Percentiles rank a stretch among this genome's conserved stretches.
Conservation (phyloP, 2,797 vertebrate genomes). For the Typhlichthys eigenmanni region DNA sequence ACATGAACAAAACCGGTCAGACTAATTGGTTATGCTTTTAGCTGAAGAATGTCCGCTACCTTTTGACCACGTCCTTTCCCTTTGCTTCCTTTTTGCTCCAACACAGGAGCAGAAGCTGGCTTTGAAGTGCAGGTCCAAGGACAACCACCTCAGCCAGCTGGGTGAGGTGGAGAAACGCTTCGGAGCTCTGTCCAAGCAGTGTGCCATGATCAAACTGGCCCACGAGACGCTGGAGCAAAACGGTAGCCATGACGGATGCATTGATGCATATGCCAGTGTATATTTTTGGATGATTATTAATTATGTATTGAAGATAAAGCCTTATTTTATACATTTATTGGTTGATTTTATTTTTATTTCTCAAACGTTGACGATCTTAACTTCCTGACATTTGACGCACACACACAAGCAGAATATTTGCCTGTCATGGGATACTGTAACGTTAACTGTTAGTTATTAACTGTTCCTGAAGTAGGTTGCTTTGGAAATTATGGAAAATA, state of each 20-base stretch:
- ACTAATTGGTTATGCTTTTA: too few species aligned
- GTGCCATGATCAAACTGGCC: slow-evolving; percentile 79
- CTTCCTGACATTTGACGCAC: background rate
- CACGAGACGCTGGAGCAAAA: slow-evolving; percentile 86
- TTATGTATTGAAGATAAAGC: too few species aligned
- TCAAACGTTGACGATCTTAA: too few species aligned
- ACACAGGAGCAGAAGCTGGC: slow-evolving; percentile 87
- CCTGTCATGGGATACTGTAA: background rate
- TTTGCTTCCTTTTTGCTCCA: too few species aligned
- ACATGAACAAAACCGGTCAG: too few species aligned
- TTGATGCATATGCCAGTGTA: background rate
- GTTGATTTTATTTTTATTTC: background rate
- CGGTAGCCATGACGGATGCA: slow-evolving; percentile 70
- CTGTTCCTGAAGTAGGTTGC: too few species aligned
- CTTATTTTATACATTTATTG: background rate
- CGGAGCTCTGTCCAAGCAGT: slow-evolving; percentile 73
- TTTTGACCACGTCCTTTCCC: too few species aligned
- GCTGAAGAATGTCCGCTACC: too few species aligned
- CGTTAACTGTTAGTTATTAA: too few species aligned
- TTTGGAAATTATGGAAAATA: too few species aligned
- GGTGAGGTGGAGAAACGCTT: slow-evolving; percentile 87
- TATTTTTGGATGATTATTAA: too few species aligned
- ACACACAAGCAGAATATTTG: background rate
- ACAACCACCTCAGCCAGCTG: slow-evolving; percentile 86
- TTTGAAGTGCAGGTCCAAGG: slow-evolving; percentile 83